A percentile compares a stretch with the other conserved stretches of the same genome.
These are phyloP conservation scores for Chorisops tibialis DNA, from an alignment of 2,888 invertebrate genomes.

Conservation along the genomic window DNA sequence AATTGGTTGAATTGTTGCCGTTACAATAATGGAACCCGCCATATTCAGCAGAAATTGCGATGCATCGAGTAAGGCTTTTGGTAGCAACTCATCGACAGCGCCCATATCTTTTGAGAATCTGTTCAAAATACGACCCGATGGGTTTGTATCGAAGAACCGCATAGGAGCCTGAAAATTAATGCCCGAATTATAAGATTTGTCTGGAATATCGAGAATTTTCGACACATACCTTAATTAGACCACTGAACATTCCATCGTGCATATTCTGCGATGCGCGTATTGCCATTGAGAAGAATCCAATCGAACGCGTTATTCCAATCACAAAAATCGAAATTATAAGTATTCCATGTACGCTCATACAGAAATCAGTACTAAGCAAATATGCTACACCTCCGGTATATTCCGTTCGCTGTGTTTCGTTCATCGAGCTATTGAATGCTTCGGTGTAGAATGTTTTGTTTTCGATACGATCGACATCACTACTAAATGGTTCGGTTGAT, in stretches of 20 bases:
- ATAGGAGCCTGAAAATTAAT: constrained; percentile 55
- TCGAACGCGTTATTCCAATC: constrained; percentile 60
- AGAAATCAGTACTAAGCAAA: constrained; percentile 47
- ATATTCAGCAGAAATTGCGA: constrained; percentile 55
- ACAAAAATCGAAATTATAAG: constrained; percentile 56
- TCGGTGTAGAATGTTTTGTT: neutral
- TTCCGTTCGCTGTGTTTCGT: neutral
- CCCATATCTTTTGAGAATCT: constrained; percentile 86
- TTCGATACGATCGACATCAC: neutral
- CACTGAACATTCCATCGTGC: constrained; percentile 67
- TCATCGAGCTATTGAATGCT: neutral
- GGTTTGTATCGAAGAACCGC: constrained; percentile 81
- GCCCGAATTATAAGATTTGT: too few relatives aligned
- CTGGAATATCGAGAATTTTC: too few relatives aligned
- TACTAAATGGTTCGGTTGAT: constrained; percentile 3
- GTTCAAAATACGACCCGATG: constrained; percentile 71
- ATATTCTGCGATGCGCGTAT: constrained; percentile 64
- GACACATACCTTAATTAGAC: constrained; percentile 41
- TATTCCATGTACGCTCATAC: constrained; percentile 61
- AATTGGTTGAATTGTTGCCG: constrained; percentile 60
- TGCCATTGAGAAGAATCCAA: constrained; percentile 63
- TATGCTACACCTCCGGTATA: neutral
- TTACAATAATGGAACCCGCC: constrained; percentile 60
- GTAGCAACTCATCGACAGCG: constrained; percentile 72
- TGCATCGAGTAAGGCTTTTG: constrained; percentile 66